phyloP scores from a whole-genome alignment of 2,888 invertebrate genomes.

The Chirona hameri region DNA sequence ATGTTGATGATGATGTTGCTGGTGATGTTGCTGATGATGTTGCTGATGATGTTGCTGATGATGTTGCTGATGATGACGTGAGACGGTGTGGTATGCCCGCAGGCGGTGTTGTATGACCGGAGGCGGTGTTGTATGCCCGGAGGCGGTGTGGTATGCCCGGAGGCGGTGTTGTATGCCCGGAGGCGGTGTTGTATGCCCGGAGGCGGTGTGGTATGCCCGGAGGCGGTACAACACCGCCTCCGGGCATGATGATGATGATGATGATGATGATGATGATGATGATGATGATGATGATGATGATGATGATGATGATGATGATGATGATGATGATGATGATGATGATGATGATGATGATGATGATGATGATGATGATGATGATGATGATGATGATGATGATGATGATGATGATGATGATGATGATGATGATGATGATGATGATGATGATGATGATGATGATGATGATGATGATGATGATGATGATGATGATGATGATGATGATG shows the following conservation, averaged over 20 bases:
- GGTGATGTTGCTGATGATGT: too few species aligned
- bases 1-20: too few species aligned
- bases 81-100: too few species aligned
- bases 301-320: constrained; percentile 22
- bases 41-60: too few species aligned
- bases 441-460: constrained; percentile 22
- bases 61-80: too few species aligned
- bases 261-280: constrained; percentile 22
- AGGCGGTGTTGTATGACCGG: too few species aligned
- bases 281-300: constrained; percentile 22
- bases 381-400: constrained; percentile 22
- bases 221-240: too few species aligned
- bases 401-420: constrained; percentile 22
- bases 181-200: too few species aligned
- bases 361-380: constrained; percentile 22
- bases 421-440: constrained; percentile 22
- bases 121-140: too few species aligned
- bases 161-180: too few species aligned
- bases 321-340: constrained; percentile 22
- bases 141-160: too few species aligned
- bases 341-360: constrained; percentile 22
- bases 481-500: constrained; percentile 22
- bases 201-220: too few species aligned
- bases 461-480: constrained; percentile 22
- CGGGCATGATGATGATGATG: constrained; percentile 5